A percentile compares a stretch with the other conserved stretches of the same genome.
These are phyloP conservation scores for Acropora yongei DNA, from an alignment of 64 coral and sea anemone genomes.

Conservation along the genomic window DNA sequence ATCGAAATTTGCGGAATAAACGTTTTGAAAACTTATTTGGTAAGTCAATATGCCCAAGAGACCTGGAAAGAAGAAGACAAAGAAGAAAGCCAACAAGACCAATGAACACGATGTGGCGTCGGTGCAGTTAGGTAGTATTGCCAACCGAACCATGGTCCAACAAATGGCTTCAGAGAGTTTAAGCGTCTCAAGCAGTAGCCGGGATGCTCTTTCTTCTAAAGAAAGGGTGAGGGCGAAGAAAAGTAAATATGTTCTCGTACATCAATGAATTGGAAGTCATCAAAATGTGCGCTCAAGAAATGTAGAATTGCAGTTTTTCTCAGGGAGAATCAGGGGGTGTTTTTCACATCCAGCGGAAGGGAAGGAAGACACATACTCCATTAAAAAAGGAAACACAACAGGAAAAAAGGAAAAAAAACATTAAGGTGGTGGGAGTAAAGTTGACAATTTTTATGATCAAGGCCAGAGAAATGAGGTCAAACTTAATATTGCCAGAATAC, in stretches of 20 bases:
- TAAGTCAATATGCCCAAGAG: conserved; percentile 79
- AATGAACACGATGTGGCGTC: conserved; percentile 41
- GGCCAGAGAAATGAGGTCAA: too few relatives aligned
- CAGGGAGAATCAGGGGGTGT: too few relatives aligned
- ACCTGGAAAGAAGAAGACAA: conserved; percentile 66
- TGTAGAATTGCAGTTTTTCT: too few relatives aligned
- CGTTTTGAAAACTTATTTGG: not conserved
- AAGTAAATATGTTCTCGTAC: not conserved
- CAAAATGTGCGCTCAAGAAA: not conserved
- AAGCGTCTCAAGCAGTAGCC: conserved; percentile 62
- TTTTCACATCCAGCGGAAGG: too few relatives aligned
- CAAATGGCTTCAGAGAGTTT: conserved; percentile 90
- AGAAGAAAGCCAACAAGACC: conserved; percentile 80
- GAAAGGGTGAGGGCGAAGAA: conserved; percentile 63
- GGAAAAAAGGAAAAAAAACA: too few relatives aligned
- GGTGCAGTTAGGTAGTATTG: conserved; percentile 65
- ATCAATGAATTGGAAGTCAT: not conserved
- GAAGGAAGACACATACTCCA: too few relatives aligned
- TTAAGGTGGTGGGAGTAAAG: too few relatives aligned
- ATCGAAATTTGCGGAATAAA: not conserved
- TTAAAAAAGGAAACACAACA: too few relatives aligned
- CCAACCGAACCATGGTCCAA: conserved; percentile 87
- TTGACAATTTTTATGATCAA: too few relatives aligned
- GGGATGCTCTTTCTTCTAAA: conserved; percentile 34
- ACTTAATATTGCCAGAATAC: too few relatives aligned